Percentiles rank a stretch among this genome's conserved stretches.
Conservation (phyloP, 1,140 invertebrate species). For the Heliconius himera region DNA sequence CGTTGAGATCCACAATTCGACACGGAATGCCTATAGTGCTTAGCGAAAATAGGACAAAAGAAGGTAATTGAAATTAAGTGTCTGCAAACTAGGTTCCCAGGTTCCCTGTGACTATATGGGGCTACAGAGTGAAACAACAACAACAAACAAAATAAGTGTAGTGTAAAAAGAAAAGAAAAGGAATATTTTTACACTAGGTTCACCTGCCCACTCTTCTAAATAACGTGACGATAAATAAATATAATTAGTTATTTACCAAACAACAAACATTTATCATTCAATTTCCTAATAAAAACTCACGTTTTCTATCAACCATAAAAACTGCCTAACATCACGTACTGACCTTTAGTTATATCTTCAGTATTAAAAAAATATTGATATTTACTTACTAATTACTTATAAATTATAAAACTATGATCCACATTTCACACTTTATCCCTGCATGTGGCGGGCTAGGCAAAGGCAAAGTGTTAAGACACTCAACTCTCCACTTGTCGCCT, state of each 20-base stretch:
- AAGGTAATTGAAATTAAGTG: neutral
- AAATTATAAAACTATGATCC: neutral
- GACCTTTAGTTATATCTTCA: neutral
- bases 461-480: no score
- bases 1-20: neutral
- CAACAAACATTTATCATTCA: neutral
- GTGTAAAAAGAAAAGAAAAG: no score
- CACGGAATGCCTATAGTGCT: neutral
- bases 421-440: no score
- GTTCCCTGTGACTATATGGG: neutral
- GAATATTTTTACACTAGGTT: no score
- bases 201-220: neutral
- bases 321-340: neutral
- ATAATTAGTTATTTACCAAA: neutral
- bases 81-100: neutral
- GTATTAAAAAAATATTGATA: neutral
- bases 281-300: neutral
- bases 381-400: neutral
- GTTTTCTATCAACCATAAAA: neutral
- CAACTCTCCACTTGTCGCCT: no score
- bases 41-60: no score
- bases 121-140: neutral
- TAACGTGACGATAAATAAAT: neutral
- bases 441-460: no score
- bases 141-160: neutral